Base-by-base conservation (phyloP, 2,888 invertebrate genomes). In the Oscheius sp. region DNA sequence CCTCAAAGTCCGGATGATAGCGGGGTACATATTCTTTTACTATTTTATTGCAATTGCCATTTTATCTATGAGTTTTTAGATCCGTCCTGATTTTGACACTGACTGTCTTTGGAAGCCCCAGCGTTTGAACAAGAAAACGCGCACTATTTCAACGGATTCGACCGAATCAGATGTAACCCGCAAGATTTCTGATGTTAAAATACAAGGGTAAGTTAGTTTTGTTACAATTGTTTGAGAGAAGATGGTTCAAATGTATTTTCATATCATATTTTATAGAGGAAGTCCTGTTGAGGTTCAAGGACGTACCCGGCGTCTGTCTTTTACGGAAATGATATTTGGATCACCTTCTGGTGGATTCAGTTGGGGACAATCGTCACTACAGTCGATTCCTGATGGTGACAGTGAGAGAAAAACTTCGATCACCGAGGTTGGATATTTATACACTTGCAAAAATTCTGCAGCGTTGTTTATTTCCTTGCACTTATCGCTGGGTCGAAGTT, bases 71-170 rank as follows among this genome's bases (percentile, higher is more conserved):
- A 13, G 13, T 55, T 21, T 76, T 43, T 69, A 80, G 79, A 77
- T 80, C 69, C 79, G 79, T 59, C 82, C 80, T 46, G 80, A 80
- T 59, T 82, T 75, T 69, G 82, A 82, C 55, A 82, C 80, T n/a
- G 82, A 82, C 69, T 74, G 74, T 56, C 79, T 82, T 56, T 82
- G 82, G 82, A 80, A 80, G 72, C 82, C 80, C 9, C 75, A 29
- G 25, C 25, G 21, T 0, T 27, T 52, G 23, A 16, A 6, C 18
- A 7, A 18, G 25, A 27, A 55, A 55, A 53, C 53, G 29, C 72
- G 82, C 59, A 80, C 82, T 35, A 76, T 75, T 46, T 80, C 80
- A 18, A 76, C 76, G 74, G 82, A 80, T 18, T 80, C 80, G 13
- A 80, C 58, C 35, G 82, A 82, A 55, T 78, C 79, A 23, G 78